Evolutionary conservation across 2,113 vertebrate genomes (phyloP), one percentile per base, ranked within the genome.

Genomic region (Triplophysa tibetana): DNA sequence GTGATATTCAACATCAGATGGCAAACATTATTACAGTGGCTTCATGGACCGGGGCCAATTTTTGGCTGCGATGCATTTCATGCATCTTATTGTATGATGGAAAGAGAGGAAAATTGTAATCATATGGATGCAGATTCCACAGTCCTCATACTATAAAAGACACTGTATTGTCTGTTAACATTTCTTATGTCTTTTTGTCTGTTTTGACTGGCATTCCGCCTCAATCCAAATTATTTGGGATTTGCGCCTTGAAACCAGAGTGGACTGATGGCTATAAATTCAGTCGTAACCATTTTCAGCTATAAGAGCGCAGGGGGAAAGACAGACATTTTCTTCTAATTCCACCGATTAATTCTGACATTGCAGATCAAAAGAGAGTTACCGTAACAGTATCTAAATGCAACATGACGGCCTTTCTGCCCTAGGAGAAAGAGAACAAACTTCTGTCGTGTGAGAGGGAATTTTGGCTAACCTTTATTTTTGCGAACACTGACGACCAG

Each of bases 51-150:
- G 88, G 72, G 84, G 86, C 84, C 83, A 76, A 87, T 87, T 88
- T 86, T 81, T 83, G 48, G 73, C 82, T 75, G 76, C 75, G 75
- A 84, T 83, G 78, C 83, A 86, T 80, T 85, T 87, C 86, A 85
- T 89, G 89, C 90, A 88, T 87, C 89, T 85, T 89, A 89, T 89
- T 90, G 89, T 89, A 85, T 81, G 73, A 82, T 88, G 88, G 88
- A 88, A 89, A 85, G 79, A 79, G 85, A 82, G 82, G 88, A 88
- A 91, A 91, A 92, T 90, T 90, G 85, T 89, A 89, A 89, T 93
- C 89, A 93, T 92, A 88, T 90, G 91, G 83, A 85, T 88, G 83
- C 91, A 82, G 82, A 84, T 88, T 84, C 84, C 88, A 88, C 84
- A 82, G 70, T 81, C 80, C 78, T 70, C 43, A 16, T 77, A 75